These are phyloP conservation scores for Zingel zingel DNA, from an alignment of 2,113 vertebrate genomes.

Conservation along the genomic window DNA sequence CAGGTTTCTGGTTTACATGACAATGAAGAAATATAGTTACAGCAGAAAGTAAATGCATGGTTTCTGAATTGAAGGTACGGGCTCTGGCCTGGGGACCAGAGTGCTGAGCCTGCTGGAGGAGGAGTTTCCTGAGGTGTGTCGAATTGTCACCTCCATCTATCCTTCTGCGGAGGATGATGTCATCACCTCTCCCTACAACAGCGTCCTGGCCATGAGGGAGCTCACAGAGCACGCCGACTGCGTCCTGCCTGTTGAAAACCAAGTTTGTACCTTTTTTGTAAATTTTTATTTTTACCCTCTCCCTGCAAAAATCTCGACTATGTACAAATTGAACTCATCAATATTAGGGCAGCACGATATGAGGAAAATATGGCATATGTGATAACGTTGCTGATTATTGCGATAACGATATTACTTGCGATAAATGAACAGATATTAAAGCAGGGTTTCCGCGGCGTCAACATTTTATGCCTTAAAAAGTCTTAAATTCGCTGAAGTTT, in stretches of 20 bases:
- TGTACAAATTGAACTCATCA: neutral
- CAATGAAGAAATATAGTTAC: neutral
- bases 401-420: no score
- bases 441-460: no score
- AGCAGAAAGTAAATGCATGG: neutral
- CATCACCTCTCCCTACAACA: constrained; percentile 98
- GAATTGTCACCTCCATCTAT: constrained; percentile 93
- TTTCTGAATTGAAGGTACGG: constrained; percentile 87
- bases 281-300: neutral
- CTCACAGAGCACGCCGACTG: constrained; percentile 96
- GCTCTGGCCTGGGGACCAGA: constrained; percentile 95
- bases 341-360: no score
- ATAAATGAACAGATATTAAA: no score
- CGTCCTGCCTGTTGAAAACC: constrained; percentile 95
- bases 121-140: constrained; percentile 95
- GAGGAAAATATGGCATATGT: no score
- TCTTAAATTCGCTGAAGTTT: no score
- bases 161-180: constrained; percentile 96
- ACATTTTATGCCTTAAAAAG: no score
- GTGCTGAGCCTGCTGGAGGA: constrained; percentile 93
- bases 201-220: constrained; percentile 94
- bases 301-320: neutral
- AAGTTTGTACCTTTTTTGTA: constrained; percentile 82
- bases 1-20: neutral
- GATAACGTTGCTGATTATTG: no score